Percentiles rank a stretch among this genome's conserved stretches.
These are phyloP conservation scores for Apaloderma vittatum DNA, from an alignment of 2,113 vertebrate species.

Conservation along the genomic window DNA sequence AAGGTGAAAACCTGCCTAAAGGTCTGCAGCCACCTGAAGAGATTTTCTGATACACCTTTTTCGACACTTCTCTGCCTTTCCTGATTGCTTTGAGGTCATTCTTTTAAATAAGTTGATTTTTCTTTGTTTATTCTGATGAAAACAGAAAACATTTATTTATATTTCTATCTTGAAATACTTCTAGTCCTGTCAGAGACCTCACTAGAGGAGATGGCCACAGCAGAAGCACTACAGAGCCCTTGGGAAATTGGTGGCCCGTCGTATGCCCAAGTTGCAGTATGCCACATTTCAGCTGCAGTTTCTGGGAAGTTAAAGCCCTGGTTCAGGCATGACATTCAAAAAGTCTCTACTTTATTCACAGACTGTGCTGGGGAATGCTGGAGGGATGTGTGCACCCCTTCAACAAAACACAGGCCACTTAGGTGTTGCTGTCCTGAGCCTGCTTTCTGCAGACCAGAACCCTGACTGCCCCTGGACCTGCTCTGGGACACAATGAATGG, in stretches of 20 bases:
- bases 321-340: not conserved
- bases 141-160: not conserved
- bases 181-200: not conserved
- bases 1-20: not conserved
- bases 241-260: not conserved
- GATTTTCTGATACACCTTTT: not conserved
- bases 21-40: not conserved
- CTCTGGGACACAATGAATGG: accelerated
- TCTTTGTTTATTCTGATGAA: not conserved
- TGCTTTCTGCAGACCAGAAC: not conserved
- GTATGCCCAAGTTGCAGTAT: not conserved
- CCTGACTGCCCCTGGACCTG: not conserved
- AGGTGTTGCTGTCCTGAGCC: not conserved
- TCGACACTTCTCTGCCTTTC: not conserved
- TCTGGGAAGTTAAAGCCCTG: not conserved
- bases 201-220: not conserved
- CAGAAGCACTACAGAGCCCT: not conserved
- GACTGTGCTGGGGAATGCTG: not conserved
- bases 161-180: not conserved
- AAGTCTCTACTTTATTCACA: not conserved
- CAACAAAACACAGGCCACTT: too few species aligned
- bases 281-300: not conserved
- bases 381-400: not conserved
- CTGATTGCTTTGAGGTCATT: not conserved
- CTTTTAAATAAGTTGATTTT: not conserved